Conservation (phyloP, 1,140 invertebrate species). For the Drosophila paulistorum region DNA sequence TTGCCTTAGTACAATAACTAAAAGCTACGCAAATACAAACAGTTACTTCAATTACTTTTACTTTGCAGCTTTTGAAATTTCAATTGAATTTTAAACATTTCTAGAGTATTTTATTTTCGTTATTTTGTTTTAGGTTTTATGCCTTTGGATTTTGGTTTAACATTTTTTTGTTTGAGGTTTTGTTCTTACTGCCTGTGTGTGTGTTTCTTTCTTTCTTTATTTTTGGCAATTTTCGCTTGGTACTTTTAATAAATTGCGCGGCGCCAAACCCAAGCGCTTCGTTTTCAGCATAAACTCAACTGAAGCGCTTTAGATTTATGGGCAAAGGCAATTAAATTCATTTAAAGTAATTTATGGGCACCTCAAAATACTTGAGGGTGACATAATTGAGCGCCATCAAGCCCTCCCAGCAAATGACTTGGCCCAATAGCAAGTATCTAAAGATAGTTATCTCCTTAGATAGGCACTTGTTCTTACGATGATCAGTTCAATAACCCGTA, state of each 20-base stretch:
- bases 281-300: slow-evolving; percentile 73
- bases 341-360: slow-evolving; percentile 73
- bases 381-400: slow-evolving; percentile 62
- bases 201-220: background rate
- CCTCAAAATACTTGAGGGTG: slow-evolving; percentile 61
- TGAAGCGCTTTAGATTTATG: slow-evolving; percentile 80
- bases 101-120: slow-evolving; percentile 21
- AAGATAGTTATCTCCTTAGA: slow-evolving; percentile 18
- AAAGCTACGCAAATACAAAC: background rate
- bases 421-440: slow-evolving; percentile 8
- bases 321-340: slow-evolving; percentile 74
- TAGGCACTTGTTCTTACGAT: slow-evolving; percentile 4
- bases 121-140: background rate
- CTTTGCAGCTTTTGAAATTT: background rate
- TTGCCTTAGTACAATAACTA: background rate
- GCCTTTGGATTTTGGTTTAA: background rate
- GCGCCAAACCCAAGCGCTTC: slow-evolving; percentile 68
- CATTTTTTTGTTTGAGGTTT: slow-evolving; percentile 1
- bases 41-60: background rate
- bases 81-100: background rate
- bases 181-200: background rate
- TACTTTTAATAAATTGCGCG: slow-evolving; percentile 74
- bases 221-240: slow-evolving; percentile 50
- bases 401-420: slow-evolving; percentile 12
- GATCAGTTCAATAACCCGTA: slow-evolving; percentile 55